A percentile compares a stretch with the other conserved stretches of the same genome.
Conservation (phyloP, 2,113 vertebrate species). For the Cololabis saira region DNA sequence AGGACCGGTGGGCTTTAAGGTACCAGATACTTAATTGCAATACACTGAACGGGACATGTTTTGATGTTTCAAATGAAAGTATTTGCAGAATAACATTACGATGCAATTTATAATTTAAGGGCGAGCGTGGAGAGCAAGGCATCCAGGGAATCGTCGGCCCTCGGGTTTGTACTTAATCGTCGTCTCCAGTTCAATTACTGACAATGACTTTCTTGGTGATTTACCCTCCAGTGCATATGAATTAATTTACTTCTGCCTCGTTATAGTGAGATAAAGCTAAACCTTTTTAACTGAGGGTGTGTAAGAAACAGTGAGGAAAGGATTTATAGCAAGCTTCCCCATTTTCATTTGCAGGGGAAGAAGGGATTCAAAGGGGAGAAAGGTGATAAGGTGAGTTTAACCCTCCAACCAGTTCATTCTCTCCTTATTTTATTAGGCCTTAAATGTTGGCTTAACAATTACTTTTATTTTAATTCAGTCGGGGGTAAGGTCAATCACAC, state of each 20-base stretch:
- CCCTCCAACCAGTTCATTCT: conserved; percentile 3
- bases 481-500: neutral
- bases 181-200: conserved; percentile 10
- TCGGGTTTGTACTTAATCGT: conserved; percentile 69
- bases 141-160: conserved; percentile 74
- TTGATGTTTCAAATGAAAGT: neutral
- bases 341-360: conserved; percentile 81
- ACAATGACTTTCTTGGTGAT: conserved; percentile 17
- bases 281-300: neutral
- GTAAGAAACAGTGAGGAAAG: conserved; percentile 29
- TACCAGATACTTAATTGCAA: conserved; percentile 33
- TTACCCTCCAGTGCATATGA: conserved; percentile 21
- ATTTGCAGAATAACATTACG: neutral
- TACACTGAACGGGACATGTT: neutral
- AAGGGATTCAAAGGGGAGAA: conserved; percentile 84
- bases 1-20: conserved; percentile 85
- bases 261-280: conserved; percentile 16
- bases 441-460: conserved; percentile 4
- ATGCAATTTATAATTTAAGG: conserved; percentile 67
- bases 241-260: conserved; percentile 5
- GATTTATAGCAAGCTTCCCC: conserved; percentile 24
- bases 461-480: neutral
- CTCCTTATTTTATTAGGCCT: conserved; percentile 7
- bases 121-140: conserved; percentile 78
- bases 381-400: conserved; percentile 84